Percentiles rank a stretch among this genome's conserved stretches.
Conservation (phyloP, 1,140 invertebrate genomes). For the Sweltsa coloradensis region DNA sequence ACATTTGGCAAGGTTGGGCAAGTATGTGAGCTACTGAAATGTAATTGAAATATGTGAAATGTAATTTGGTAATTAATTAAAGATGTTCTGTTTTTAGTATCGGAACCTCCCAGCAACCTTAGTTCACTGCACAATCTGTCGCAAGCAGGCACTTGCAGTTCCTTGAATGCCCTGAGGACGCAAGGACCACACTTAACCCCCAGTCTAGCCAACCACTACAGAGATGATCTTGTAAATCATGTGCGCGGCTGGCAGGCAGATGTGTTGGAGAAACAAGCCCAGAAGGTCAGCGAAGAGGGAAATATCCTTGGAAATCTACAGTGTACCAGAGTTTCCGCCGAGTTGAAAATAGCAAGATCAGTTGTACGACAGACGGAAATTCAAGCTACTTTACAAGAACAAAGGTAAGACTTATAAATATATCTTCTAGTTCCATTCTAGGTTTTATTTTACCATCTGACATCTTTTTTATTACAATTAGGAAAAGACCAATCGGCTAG, state of each 20-base stretch:
- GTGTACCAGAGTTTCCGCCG: conserved; percentile 86
- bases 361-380: conserved; percentile 91
- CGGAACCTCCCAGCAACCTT: conserved; percentile 31
- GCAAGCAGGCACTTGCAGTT: conserved; percentile 34
- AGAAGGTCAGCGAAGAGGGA: conserved; percentile 72
- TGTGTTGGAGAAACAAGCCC: conserved; percentile 83
- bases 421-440: no score
- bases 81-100: conserved; percentile 26
- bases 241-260: conserved; percentile 87
- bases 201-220: conserved; percentile 81
- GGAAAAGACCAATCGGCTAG: no score
- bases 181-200: conserved; percentile 62
- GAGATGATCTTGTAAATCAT: conserved; percentile 80
- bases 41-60: no score
- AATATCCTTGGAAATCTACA: conserved; percentile 73
- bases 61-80: no score
- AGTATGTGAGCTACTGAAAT: no score
- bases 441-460: no score
- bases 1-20: no score
- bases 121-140: conserved; percentile 40
- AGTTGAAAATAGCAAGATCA: conserved; percentile 87
- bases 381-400: conserved; percentile 91
- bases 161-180: conserved; percentile 32
- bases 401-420: conserved; percentile 56
- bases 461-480: no score